Evolutionary conservation across 2,888 invertebrate genomes (phyloP), one percentile per base, ranked within the genome.

Genomic region (Agrenia bidenticulata): DNA sequence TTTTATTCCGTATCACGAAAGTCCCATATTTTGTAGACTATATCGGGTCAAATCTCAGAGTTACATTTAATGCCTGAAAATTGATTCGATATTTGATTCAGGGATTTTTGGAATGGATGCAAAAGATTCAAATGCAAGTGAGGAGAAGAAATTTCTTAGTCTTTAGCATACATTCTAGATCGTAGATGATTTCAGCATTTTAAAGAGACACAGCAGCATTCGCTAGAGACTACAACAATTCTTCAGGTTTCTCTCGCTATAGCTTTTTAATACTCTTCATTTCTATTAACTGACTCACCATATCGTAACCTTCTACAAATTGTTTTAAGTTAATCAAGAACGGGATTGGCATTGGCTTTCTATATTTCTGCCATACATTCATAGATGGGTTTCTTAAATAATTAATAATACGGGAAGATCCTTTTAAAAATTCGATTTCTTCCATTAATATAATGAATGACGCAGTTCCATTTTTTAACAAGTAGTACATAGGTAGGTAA

Each of bases 171-270:
- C 51, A 23, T 24, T 23, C 24, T 51, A 51, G 9, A 51, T 51
- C 51, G 21, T 51, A 19, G 51, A 51, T 51, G 5, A 24, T 51
- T 51, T 51, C 51, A 51, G 51, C 51, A 51, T 51, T 51, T 51
- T 24, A 45, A 32, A 24, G 51, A 51, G 51, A 51, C 51, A 24
- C 51, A 51, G 51, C 19, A 23, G 51, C 51, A 51, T 51, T 51
- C 51, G 19, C 55, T 55, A 55, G 32, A 27, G 23, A 55, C 55
- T 55, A 55, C 55, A 55, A 37, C 32, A 55, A 27, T 55, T 32
- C 55, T 55, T 55, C 55, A 55, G 55, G 55, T 32, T 55, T 55
- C 21, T 55, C 55, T 55, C 19, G 13, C 55, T 55, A 27, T 32
- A 55, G 11, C 15, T 55, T 11, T 55, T 23, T 37, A 55, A 13